Evolutionary conservation across 2,113 vertebrate species (phyloP).

Genomic region (Oenanthe oenanthe): DNA sequence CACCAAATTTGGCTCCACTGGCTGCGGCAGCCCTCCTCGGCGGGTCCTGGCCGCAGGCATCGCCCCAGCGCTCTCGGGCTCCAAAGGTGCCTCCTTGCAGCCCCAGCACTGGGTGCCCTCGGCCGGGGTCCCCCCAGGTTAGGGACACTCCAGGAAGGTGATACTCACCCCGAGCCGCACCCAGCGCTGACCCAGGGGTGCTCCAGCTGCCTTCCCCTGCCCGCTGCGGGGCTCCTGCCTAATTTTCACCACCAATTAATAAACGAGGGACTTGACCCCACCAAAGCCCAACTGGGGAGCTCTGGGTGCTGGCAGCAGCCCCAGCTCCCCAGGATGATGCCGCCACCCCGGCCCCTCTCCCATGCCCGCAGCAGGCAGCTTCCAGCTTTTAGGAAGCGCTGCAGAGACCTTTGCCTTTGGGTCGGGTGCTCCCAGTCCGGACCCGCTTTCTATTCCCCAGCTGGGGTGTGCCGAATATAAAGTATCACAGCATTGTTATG

Average conservation of each 20-base stretch:
- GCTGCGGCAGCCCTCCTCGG: background rate
- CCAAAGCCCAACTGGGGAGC: background rate
- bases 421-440: background rate
- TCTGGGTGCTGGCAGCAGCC: background rate
- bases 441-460: slow-evolving; percentile 12
- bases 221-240: background rate
- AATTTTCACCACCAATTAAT: background rate
- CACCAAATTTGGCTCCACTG: background rate
- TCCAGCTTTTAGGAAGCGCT: background rate
- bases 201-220: background rate
- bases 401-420: background rate
- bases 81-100: background rate
- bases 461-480: background rate
- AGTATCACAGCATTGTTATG: background rate
- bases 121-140: fast-evolving
- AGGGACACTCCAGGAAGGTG: background rate
- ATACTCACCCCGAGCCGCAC: background rate
- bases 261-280: background rate
- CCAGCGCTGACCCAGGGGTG: background rate
- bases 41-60: background rate
- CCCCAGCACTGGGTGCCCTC: fast-evolving
- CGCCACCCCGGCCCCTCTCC: background rate
- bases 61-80: fast-evolving
- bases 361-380: background rate
- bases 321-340: background rate